Base-by-base conservation (phyloP, 2,797 vertebrate genomes). In the Ptychobarbus kaznakovi region DNA sequence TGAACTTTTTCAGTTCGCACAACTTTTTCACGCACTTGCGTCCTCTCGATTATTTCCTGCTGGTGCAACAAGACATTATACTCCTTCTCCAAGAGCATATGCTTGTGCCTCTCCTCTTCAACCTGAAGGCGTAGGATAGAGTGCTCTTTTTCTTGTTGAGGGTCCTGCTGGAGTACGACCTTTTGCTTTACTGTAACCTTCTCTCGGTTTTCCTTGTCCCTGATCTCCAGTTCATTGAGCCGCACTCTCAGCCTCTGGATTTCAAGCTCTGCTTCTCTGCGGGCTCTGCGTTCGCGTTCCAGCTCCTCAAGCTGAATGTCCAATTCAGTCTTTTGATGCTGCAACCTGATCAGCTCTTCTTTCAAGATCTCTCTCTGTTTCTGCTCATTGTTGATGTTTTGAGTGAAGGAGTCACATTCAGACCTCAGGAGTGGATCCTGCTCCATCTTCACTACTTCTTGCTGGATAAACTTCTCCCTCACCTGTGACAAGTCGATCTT, bases 91-190 rank as follows among this genome's bases (percentile, higher is more conserved):
- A 99, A 91, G 42, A 97, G 92, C 80, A 95, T 95, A 35, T 96
- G 95, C 87, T 96, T 96, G 92, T 97, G 97, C 85, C 89, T 95
- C 87, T 99, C 98, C 84, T 99, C 98, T 16, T 99, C 97, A 18
- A 99, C 93, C 91, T 99, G 97, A 40, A 97, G 93, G 86, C 88
- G 95, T 78, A 99, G 95, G 75, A 99, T 96, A 11, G 96, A 95
- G 73, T 99, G 96, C 86, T 99, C 98, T 83, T 97, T 97, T 91
- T 98, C 96, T 91, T 99, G 98, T 89, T 98, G 97, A 20, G 98
- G 98, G 91, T 99, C 98, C 92, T 98, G 97, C 91, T 99, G 97
- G 61, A 99, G 93, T 46, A 99, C 97, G 7, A 99, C 97, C 92
- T 98, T 99, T 91, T 99, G 97, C 91, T 96, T 97, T 84, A 97